Evolutionary conservation across 2,113 vertebrate species (phyloP), one percentile per base, ranked within the genome.

Genomic region (Eretmochelys imbricata): DNA sequence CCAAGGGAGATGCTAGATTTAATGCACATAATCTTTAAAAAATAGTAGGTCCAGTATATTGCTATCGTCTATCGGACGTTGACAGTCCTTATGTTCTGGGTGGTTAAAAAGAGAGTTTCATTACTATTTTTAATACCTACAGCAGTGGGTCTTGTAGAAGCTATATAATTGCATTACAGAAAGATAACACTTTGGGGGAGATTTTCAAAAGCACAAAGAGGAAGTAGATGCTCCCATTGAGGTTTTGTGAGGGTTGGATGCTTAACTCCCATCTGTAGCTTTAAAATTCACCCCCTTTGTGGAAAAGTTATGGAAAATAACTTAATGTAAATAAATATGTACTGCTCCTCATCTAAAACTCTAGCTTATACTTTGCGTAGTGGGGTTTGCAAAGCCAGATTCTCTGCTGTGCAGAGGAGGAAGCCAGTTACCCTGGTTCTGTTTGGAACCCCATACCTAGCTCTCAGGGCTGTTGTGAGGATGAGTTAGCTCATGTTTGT

Each of bases 381-480:
- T 4, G 31, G n/a, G 35, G 35, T n/a, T 69, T n/a, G 35, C 9
- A 1, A 72, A 65, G 65, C 17, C 35, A 72, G 65, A 72, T 38
- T 11, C n/a, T 22, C 19, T 72, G 35, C 35, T 72, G 65, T 8
- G 65, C 17, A n/a, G 65, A 69, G 35, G 19, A 72, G 17, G 65
- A 72, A 38, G 8, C 16, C 65, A 72, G 65, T 72, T 69, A 38
- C 9, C 17, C 31, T 72, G 65, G 19, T 19, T 38, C 65, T 69
- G 65, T 72, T 72, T 72, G 65, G 19, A 72, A 35, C 35, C 35
- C 8, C 65, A n/a, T 38, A 72, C 35, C 12, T 51, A 10, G 10
- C 14, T 14, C 29, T 80, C 3, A 2, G 8, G 48, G 1, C 42
- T 82, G 2, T 84, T 86, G 1, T 1, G 4, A 25, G 27, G 35